These are phyloP conservation scores for Bugula neritina DNA, from an alignment of 2,888 invertebrate genomes.

Conservation along the genomic window DNA sequence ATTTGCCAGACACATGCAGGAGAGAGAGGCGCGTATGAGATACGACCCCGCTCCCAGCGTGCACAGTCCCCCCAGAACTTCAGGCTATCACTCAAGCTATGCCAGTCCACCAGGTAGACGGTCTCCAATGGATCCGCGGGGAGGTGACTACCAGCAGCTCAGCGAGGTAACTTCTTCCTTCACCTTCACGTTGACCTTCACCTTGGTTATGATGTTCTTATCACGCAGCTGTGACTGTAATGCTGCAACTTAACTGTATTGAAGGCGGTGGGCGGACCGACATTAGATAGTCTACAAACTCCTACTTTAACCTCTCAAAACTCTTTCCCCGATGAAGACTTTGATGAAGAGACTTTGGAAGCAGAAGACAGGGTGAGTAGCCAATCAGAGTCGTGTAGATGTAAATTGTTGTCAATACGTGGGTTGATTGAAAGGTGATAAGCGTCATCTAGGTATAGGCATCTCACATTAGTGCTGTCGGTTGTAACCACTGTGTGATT, in stretches of 20 bases:
- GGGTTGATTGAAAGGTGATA: too few species aligned
- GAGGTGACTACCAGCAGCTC: conserved; percentile 7
- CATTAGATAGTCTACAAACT: conserved; percentile 9
- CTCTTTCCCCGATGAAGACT: conserved; percentile 5
- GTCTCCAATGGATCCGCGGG: not conserved
- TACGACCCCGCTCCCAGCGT: not conserved
- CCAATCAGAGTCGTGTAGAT: too few species aligned
- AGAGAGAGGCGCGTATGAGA: conserved; percentile 37
- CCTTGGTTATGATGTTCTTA: too few species aligned
- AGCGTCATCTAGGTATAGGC: too few species aligned
- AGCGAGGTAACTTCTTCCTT: conserved; percentile 17
- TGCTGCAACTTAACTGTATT: too few species aligned
- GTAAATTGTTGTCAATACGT: too few species aligned
- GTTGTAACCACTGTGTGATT: too few species aligned
- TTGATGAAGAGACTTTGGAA: conserved; percentile 45
- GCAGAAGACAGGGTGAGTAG: conserved; percentile 52
- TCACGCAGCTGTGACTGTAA: too few species aligned
- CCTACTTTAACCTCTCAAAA: not conserved
- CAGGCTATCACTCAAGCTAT: not conserved
- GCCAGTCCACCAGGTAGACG: not conserved
- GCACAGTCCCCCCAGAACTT: not conserved
- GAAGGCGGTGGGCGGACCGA: conserved; percentile 16
- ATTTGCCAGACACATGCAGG: conserved; percentile 40
- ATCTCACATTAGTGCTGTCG: too few species aligned
- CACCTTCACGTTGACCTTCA: too few species aligned